Evolutionary conservation across 2,797 vertebrate genomes (phyloP), one percentile per base, ranked within the genome.

Genomic region (Setipinna tenuifilis): DNA sequence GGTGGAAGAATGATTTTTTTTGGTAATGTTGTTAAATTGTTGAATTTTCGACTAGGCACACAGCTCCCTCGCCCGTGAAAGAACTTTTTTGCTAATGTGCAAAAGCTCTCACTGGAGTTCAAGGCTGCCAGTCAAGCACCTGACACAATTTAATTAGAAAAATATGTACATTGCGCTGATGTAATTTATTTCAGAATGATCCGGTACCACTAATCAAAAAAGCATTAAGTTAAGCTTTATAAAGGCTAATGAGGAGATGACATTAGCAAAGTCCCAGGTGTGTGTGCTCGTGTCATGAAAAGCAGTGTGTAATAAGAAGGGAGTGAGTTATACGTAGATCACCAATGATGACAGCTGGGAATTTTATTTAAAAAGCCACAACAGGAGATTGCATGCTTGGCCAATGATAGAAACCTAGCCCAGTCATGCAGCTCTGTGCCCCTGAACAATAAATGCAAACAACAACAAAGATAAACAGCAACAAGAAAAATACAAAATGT

Each of bases 401-500:
- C 21, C 17, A 31, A 25, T 78, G 19, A 78, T 44, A 19, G 65
- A 78, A 35, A 78, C 19, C 17, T 41, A 17, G 6, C 19, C 19
- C 31, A 78, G 31, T 54, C 14, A 54, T 19, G 17, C 25, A 44
- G 71, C 41, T 19, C 31, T 5, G 12, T 31, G 14, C 3, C 71
- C 21, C 31, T 41, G 71, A 78, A 19, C 71, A 71, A 71, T 12
- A 31, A 31, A 35, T 44, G 6, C 16, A 2, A 6, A 19, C 58
- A 48, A 71, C 44, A 57, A 19, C 84, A 81, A 57, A 65, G 68
- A 85, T 88, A 88, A 92, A 89, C 71, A 81, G 80, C 23, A 80
- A 83, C 83, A 89, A 78, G 85, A 89, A 88, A 78, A 86, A 89
- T 90, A 83, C 28, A 65, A 83, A 83, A 86, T 87, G 71, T 86